Evolutionary conservation across 1,140 invertebrate genomes (phyloP).

Genomic region (Formica exsecta): DNA sequence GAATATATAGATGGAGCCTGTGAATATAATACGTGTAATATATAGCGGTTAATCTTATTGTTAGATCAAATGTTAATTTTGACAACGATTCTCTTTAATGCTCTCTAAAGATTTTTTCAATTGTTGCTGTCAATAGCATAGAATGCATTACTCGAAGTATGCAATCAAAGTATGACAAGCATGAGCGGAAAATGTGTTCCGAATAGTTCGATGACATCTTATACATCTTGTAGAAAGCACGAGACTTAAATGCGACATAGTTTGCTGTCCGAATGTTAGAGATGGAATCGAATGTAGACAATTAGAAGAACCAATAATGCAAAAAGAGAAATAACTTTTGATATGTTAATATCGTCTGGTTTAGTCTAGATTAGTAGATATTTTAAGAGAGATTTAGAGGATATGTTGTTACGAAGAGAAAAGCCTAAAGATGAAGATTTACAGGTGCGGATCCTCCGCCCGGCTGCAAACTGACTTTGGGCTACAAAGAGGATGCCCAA

Average conservation of each 20-base stretch:
- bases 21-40: not conserved
- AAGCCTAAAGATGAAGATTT: not conserved
- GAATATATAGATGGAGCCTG: no score
- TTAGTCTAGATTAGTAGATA: not conserved
- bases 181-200: no score
- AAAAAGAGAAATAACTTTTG: not conserved
- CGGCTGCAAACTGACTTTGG: constrained; percentile 86
- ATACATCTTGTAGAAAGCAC: no score
- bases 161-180: no score
- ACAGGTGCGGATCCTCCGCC: constrained; percentile 81
- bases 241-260: no score
- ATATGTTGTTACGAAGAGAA: not conserved
- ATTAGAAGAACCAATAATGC: not conserved
- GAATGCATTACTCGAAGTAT: no score
- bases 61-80: no score
- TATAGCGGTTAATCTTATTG: not conserved
- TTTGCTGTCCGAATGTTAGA: not conserved
- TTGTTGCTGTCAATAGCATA: no score
- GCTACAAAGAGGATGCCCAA: constrained; percentile 92
- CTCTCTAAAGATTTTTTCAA: no score
- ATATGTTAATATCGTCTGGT: not conserved
- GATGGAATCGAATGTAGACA: not conserved
- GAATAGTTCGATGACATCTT: no score
- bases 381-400: not conserved
- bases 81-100: no score